Evolutionary conservation across 2,113 vertebrate species (phyloP).

Genomic region (Ophiodon elongatus): DNA sequence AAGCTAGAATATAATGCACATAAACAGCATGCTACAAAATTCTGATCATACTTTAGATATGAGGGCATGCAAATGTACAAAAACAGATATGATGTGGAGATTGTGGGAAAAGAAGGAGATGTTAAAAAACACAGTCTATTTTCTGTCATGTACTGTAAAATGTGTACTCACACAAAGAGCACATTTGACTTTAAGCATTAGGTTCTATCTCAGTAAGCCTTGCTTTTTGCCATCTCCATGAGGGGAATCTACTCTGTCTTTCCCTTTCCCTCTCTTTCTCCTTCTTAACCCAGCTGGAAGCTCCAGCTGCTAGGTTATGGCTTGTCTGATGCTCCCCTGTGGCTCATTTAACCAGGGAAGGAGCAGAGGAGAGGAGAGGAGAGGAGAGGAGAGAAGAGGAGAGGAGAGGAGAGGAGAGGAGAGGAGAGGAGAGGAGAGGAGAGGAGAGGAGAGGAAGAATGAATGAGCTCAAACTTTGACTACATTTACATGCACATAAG

Average conservation of each 20-base stretch:
- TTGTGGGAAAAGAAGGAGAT: neutral
- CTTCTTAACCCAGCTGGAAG: slow-evolving; percentile 74
- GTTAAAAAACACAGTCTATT: neutral
- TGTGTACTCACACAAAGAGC: slow-evolving; percentile 22
- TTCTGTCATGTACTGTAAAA: slow-evolving; percentile 3
- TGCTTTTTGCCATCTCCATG: slow-evolving; percentile 30
- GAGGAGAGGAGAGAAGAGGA: slow-evolving; percentile 32
- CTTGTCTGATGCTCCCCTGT: slow-evolving; percentile 74
- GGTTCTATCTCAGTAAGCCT: slow-evolving; percentile 16
- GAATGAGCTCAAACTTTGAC: neutral
- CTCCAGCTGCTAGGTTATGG: slow-evolving; percentile 75
- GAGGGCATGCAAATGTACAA: neutral
- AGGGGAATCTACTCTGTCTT: slow-evolving; percentile 45
- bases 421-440: slow-evolving; percentile 39
- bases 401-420: slow-evolving; percentile 26
- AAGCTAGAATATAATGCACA: neutral
- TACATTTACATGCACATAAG: slow-evolving; percentile 26
- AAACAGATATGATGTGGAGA: neutral
- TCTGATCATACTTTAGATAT: neutral
- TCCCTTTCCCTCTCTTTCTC: slow-evolving; percentile 29
- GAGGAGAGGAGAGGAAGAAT: slow-evolving; percentile 20
- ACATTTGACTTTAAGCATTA: slow-evolving; percentile 42
- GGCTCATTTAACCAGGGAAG: slow-evolving; percentile 77
- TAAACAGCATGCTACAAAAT: neutral
- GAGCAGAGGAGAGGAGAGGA: slow-evolving; percentile 36